Evolutionary conservation across 2,113 vertebrate species (phyloP).

Genomic region (Microtus pennsylvanicus): DNA sequence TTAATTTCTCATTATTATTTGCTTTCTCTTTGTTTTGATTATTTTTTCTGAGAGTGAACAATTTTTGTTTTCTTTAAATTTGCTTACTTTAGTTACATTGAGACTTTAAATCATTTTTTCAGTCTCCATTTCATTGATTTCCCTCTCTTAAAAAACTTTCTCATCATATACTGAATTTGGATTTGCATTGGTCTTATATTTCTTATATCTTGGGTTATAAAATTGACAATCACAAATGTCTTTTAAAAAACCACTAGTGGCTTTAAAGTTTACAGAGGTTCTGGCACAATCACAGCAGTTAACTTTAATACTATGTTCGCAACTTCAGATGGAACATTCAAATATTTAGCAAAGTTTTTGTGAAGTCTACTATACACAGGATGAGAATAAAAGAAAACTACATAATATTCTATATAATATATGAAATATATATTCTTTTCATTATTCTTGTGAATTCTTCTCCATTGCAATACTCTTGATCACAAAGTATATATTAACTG

Average conservation of each 20-base stretch:
- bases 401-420: not conserved
- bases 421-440: not conserved
- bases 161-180: not conserved
- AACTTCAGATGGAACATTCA: not conserved
- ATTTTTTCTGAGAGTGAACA: not conserved
- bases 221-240: not conserved
- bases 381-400: not conserved
- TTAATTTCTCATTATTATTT: not conserved
- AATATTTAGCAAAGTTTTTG: not conserved
- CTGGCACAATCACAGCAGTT: not conserved
- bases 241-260: not conserved
- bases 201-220: not conserved
- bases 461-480: not conserved
- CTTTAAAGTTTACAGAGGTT: not conserved
- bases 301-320: not conserved
- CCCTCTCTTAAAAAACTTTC: not conserved
- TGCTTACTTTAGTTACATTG: not conserved
- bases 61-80: not conserved
- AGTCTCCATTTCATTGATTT: not conserved
- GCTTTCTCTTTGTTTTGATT: not conserved
- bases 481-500: not conserved
- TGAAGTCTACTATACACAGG: not conserved
- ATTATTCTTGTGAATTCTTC: fast-evolving
- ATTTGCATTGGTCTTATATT: not conserved
- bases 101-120: not conserved